Conservation (phyloP, 2,113 vertebrate genomes). For the Ochotona princeps region DNA sequence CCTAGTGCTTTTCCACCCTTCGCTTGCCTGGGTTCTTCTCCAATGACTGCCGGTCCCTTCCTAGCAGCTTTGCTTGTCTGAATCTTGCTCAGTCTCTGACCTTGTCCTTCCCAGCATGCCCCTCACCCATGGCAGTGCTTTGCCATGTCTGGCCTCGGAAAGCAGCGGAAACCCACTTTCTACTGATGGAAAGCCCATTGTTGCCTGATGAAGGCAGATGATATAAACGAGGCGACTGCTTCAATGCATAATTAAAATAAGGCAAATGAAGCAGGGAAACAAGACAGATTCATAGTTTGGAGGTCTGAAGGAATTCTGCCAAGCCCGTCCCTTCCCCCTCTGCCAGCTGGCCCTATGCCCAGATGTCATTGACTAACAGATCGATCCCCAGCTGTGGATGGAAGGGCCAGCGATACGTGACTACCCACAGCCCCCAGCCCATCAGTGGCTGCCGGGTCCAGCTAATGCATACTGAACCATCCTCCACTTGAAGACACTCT, state of each 20-base stretch:
- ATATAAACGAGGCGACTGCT: slow-evolving; percentile 52
- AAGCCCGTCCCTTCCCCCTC: neutral
- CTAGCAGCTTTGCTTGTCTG: neutral
- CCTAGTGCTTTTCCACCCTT: rapidly evolving
- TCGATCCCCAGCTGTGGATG: slow-evolving; percentile 66
- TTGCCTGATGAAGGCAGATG: slow-evolving; percentile 42
- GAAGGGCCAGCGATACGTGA: slow-evolving; percentile 54
- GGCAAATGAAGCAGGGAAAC: slow-evolving; percentile 55
- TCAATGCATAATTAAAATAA: slow-evolving; percentile 66
- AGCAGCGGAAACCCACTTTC: slow-evolving; percentile 25
- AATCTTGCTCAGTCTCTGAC: neutral
- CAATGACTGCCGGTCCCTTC: neutral
- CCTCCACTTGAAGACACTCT: slow-evolving; percentile 55
- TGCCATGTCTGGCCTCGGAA: neutral
- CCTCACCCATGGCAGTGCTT: neutral
- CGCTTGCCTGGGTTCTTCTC: neutral
- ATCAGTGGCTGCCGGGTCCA: neutral
- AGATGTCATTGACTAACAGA: slow-evolving; percentile 37
- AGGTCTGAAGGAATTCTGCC: neutral
- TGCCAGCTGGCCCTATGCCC: neutral
- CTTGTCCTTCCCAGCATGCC: neutral
- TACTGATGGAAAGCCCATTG: neutral
- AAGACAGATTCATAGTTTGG: slow-evolving; percentile 51
- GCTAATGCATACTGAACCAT: slow-evolving; percentile 33
- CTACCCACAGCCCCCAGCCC: neutral